Conservation (phyloP, 2,888 invertebrate species). For the Branchellion lobata region DNA sequence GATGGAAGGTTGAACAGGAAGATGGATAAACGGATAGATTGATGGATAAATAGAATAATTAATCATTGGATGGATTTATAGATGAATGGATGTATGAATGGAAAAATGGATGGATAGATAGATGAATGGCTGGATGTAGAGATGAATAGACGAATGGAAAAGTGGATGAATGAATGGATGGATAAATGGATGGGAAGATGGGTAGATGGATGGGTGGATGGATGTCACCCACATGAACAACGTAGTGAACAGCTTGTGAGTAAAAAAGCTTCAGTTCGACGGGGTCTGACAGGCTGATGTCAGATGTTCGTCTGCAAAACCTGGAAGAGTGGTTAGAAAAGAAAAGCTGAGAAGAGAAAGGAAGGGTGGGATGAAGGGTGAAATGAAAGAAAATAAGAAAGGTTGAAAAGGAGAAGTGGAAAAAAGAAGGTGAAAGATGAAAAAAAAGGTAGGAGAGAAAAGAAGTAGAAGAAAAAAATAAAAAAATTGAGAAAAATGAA, state of each 20-base stretch:
- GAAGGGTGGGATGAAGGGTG: too few species aligned
- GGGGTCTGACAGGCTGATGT: conserved; percentile 74
- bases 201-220: not conserved
- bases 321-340: not conserved
- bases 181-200: not conserved
- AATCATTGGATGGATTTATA: too few species aligned
- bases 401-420: too few species aligned
- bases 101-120: not conserved
- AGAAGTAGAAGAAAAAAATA: too few species aligned
- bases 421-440: too few species aligned
- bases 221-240: conserved; percentile 75
- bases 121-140: not conserved
- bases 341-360: too few species aligned
- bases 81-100: too few species aligned
- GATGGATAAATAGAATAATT: not conserved
- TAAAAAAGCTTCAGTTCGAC: conserved; percentile 89
- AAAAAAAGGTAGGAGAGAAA: too few species aligned
- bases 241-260: conserved; percentile 90
- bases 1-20: not conserved
- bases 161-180: not conserved
- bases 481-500: too few species aligned
- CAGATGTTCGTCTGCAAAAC: conserved; percentile 73
- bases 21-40: not conserved
- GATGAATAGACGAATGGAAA: not conserved
- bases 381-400: too few species aligned